These are phyloP conservation scores for Calidris pugnax DNA, from an alignment of 2,113 vertebrate genomes.

Conservation along the genomic window DNA sequence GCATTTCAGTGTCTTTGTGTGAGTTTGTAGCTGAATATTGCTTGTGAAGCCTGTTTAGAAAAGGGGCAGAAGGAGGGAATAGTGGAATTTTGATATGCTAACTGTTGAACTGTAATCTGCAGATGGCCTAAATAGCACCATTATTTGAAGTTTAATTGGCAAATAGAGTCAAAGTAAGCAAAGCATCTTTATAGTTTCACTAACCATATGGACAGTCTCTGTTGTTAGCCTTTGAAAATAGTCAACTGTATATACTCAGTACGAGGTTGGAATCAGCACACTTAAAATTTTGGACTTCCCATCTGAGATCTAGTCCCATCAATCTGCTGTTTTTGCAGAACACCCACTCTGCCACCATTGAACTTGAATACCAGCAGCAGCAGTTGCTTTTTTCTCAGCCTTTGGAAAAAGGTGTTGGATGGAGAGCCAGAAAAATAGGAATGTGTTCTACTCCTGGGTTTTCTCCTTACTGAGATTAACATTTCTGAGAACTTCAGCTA, in stretches of 20 bases:
- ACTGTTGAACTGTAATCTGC: background rate
- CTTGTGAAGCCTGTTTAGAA: background rate
- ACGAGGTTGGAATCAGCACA: background rate
- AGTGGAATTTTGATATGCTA: background rate
- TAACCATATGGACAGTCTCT: background rate
- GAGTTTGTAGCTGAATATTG: background rate
- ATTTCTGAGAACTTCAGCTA: background rate
- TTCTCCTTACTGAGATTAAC: background rate
- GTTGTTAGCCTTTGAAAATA: background rate
- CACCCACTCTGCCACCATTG: background rate
- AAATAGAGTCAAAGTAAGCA: background rate
- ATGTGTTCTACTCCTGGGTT: background rate
- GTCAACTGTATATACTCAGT: background rate
- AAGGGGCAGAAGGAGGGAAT: background rate
- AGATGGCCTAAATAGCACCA: background rate
- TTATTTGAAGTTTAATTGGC: background rate
- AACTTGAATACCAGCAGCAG: background rate
- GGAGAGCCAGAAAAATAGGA: background rate
- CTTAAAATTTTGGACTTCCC: background rate
- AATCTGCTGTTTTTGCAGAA: background rate
- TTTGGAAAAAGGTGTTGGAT: background rate
- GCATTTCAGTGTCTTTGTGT: background rate
- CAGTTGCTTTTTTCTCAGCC: background rate
- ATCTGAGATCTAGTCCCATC: background rate
- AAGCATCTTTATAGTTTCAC: background rate